These are phyloP conservation scores for Brenthis hecate DNA, from an alignment of 2,888 invertebrate species.

Conservation along the genomic window DNA sequence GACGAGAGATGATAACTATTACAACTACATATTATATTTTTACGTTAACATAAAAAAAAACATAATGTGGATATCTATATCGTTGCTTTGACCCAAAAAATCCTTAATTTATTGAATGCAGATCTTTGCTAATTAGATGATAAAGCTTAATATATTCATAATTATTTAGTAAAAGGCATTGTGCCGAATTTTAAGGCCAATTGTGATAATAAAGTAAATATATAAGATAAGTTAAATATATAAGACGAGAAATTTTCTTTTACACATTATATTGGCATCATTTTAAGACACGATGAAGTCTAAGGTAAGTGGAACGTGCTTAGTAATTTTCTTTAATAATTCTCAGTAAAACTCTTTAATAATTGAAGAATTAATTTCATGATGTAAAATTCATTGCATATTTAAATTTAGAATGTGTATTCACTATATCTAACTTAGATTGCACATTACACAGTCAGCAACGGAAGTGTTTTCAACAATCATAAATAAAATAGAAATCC, in stretches of 20 bases:
- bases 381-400: not conserved
- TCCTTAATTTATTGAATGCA: not conserved
- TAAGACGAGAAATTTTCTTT: conserved; percentile 5
- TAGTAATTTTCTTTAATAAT: not conserved
- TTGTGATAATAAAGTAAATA: not conserved
- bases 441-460: no score
- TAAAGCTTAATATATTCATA: not conserved
- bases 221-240: no score
- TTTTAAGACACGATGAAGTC: conserved; percentile 3
- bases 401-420: not conserved
- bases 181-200: not conserved
- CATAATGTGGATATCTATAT: no score
- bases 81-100: not conserved
- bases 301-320: conserved; percentile 1
- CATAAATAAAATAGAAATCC: no score
- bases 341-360: not conserved
- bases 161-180: not conserved
- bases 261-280: not conserved
- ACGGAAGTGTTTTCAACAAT: no score
- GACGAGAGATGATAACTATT: no score
- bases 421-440: no score
- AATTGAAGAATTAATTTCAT: not conserved
- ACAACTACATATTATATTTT: no score
- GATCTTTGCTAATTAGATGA: conserved; percentile 1
- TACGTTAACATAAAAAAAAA: no score